A percentile compares a stretch with the other conserved stretches of the same genome.
Evolutionary conservation across 2,888 invertebrate genomes (phyloP).

Genomic region (Hemithea aestivaria): DNA sequence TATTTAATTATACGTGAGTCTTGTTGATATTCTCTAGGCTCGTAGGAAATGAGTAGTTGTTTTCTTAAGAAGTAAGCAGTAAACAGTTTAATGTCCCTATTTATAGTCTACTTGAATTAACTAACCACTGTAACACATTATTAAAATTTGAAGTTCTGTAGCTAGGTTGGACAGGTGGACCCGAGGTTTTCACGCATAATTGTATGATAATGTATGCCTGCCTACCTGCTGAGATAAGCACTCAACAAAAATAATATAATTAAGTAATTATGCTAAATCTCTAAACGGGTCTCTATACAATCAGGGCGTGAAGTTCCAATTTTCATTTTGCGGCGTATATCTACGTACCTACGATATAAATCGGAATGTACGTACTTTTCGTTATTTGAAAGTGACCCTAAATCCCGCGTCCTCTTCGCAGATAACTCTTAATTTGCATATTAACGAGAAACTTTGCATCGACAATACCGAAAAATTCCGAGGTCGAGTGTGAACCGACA

Average conservation of each 20-base stretch:
- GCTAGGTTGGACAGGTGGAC: constrained; percentile 35
- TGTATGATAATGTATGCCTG: constrained; percentile 51
- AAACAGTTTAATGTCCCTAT: constrained; percentile 55
- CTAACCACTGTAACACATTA: constrained; percentile 54
- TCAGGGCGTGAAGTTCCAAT: constrained; percentile 58
- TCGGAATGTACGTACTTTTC: constrained; percentile 25
- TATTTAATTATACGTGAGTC: constrained; percentile 37
- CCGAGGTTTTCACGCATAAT: constrained; percentile 48
- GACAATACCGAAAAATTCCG: constrained; percentile 67
- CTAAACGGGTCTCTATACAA: constrained; percentile 58
- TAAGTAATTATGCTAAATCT: constrained; percentile 64
- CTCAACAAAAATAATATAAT: constrained; percentile 54
- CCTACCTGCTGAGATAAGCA: constrained; percentile 45
- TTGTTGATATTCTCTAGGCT: constrained; percentile 30
- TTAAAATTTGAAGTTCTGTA: constrained; percentile 47
- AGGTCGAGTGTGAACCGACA: constrained; percentile 66
- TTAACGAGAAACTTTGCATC: constrained; percentile 76
- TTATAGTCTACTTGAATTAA: constrained; percentile 57
- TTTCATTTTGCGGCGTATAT: constrained; percentile 48
- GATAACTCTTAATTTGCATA: constrained; percentile 76
- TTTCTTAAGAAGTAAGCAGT: constrained; percentile 47
- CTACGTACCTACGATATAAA: constrained; percentile 22
- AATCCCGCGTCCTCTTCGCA: constrained; percentile 59
- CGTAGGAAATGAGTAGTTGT: constrained; percentile 39
- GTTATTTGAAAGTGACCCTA: constrained; percentile 61